phyloP scores from a whole-genome alignment of 2,888 invertebrate species.

The Chrysolina americana region DNA sequence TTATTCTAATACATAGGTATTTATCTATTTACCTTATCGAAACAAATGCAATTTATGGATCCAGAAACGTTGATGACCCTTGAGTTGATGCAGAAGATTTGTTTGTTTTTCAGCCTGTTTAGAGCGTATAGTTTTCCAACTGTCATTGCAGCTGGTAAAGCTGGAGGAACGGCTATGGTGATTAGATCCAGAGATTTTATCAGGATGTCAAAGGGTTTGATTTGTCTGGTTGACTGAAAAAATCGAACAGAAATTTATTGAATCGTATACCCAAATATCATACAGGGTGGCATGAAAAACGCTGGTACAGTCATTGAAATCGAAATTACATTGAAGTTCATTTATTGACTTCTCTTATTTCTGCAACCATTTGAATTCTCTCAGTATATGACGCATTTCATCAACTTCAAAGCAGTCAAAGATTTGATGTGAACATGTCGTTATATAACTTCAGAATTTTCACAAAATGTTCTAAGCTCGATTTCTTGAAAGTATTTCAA shows the following conservation, averaged over 20 bases:
- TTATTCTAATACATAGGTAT: conserved; percentile 6
- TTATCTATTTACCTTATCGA: conserved; percentile 82
- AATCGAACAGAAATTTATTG: not conserved
- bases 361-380: no score
- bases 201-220: conserved; percentile 76
- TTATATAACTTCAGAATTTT: no score
- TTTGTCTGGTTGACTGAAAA: conserved; percentile 74
- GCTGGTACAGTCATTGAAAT: no score
- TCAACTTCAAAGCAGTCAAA: no score
- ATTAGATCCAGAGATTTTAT: conserved; percentile 92
- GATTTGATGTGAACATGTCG: no score
- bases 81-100: conserved; percentile 93
- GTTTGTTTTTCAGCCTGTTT: conserved; percentile 80
- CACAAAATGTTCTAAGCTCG: no score
- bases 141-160: conserved; percentile 96
- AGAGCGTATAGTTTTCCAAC: conserved; percentile 95
- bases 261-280: not conserved
- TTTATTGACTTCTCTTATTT: no score
- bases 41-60: conserved; percentile 89
- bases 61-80: conserved; percentile 94
- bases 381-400: no score
- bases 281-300: not conserved
- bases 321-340: no score
- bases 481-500: no score
- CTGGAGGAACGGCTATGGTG: conserved; percentile 95